Evolutionary conservation across 2,888 invertebrate genomes (phyloP).

Genomic region (Papilio gigon): DNA sequence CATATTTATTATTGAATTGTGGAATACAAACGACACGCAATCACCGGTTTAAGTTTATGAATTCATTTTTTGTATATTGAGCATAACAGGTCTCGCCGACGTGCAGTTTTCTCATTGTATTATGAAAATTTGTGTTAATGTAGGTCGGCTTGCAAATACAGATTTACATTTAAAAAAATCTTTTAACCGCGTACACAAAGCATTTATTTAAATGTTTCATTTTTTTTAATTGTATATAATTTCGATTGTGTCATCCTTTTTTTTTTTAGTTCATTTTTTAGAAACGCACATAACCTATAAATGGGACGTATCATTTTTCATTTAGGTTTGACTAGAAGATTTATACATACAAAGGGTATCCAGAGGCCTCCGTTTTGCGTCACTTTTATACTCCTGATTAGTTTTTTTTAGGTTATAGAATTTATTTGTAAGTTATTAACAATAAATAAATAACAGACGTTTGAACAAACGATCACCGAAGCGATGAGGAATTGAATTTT

Average conservation of each 20-base stretch:
- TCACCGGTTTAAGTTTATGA: conserved; percentile 42
- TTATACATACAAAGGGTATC: no score
- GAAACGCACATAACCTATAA: no score
- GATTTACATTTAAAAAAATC: conserved; percentile 25
- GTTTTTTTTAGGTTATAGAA: no score
- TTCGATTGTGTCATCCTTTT: neutral
- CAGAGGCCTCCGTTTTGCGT: no score
- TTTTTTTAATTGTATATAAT: neutral
- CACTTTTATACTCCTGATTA: no score
- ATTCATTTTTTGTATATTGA: neutral
- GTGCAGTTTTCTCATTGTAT: conserved; percentile 20
- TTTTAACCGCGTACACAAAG: neutral
- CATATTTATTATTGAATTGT: conserved; percentile 41
- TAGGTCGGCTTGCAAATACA: conserved; percentile 5
- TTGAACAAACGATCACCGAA: neutral
- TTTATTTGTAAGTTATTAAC: no score
- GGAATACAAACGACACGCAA: conserved; percentile 69
- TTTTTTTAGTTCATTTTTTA: no score
- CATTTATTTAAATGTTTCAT: conserved; percentile 3
- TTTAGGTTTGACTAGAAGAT: no score
- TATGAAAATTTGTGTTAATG: conserved; percentile 17
- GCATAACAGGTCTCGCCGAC: conserved; percentile 17
- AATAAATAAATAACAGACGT: neutral
- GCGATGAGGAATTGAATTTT: neutral
- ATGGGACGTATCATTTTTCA: no score